phyloP scores from a whole-genome alignment of 2,113 vertebrate species.

The Thryonomys swinderianus region DNA sequence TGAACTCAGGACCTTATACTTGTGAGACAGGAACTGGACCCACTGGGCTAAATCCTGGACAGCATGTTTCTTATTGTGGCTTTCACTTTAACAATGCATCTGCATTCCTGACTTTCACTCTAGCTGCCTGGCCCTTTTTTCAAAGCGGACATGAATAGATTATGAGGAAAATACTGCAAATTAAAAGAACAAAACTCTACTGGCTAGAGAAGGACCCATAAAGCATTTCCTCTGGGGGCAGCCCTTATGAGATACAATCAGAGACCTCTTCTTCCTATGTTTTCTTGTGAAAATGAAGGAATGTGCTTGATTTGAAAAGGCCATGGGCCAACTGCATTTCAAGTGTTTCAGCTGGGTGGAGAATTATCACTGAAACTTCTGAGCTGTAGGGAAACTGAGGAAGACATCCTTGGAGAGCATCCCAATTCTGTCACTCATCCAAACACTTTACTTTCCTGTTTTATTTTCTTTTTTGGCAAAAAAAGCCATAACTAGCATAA shows the following conservation, averaged over 20 bases:
- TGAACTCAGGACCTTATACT: no score
- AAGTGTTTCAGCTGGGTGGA: neutral
- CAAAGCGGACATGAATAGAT: neutral
- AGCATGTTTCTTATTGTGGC: neutral
- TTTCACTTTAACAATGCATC: neutral
- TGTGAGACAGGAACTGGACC: no score
- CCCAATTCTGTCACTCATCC: neutral
- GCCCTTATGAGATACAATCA: neutral
- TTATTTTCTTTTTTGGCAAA: neutral
- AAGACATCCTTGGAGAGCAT: rapidly evolving
- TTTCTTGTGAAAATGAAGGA: neutral
- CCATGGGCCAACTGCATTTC: neutral
- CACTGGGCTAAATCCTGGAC: neutral
- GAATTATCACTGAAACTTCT: neutral
- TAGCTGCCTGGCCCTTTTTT: neutral
- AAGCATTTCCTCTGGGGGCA: neutral
- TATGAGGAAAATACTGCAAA: neutral
- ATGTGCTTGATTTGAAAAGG: constrained; percentile 9
- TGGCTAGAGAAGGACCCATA: neutral
- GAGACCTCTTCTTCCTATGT: neutral
- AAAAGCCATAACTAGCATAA: neutral
- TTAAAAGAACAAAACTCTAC: neutral
- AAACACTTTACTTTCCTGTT: neutral
- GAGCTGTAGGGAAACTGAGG: neutral
- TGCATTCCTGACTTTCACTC: neutral